A percentile compares a stretch with the other conserved stretches of the same genome.
Conservation (phyloP, 2,797 vertebrate genomes). For the Mastacembelus armatus region DNA sequence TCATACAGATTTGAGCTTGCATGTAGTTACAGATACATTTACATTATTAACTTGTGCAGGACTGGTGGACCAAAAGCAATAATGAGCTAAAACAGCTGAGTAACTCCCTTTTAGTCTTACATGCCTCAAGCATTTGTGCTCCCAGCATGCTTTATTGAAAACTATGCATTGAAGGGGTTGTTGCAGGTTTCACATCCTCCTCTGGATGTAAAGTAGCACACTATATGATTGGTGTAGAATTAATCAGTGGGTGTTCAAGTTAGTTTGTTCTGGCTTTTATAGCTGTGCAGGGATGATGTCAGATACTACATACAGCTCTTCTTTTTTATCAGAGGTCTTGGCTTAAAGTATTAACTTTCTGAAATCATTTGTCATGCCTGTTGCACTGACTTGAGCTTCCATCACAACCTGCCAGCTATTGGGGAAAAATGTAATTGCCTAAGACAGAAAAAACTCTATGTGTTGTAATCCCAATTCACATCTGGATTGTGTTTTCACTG, state of each 20-base stretch:
- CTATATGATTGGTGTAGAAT: not conserved
- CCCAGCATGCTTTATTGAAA: not conserved
- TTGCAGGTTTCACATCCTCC: not conserved
- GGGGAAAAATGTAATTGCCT: no score
- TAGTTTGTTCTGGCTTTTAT: no score
- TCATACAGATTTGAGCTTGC: not conserved
- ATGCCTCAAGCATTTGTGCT: not conserved
- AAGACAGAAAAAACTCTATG: no score
- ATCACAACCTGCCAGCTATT: no score
- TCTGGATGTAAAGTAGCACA: not conserved
- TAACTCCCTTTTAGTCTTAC: constrained; percentile 1
- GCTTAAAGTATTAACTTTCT: not conserved
- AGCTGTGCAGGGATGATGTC: not conserved
- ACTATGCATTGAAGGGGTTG: constrained; percentile 14
- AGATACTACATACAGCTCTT: no score
- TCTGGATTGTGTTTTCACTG: not conserved
- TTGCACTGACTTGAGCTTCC: not conserved
- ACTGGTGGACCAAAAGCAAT: constrained; percentile 29
- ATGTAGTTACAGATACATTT: not conserved
- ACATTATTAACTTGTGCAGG: not conserved
- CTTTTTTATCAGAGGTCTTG: not conserved
- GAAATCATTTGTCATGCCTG: no score
- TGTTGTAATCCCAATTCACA: not conserved
- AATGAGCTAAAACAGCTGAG: constrained; percentile 17
- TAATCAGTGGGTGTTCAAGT: not conserved